These are phyloP conservation scores for Clistopyga incitator DNA, from an alignment of 2,888 invertebrate genomes.

Conservation along the genomic window DNA sequence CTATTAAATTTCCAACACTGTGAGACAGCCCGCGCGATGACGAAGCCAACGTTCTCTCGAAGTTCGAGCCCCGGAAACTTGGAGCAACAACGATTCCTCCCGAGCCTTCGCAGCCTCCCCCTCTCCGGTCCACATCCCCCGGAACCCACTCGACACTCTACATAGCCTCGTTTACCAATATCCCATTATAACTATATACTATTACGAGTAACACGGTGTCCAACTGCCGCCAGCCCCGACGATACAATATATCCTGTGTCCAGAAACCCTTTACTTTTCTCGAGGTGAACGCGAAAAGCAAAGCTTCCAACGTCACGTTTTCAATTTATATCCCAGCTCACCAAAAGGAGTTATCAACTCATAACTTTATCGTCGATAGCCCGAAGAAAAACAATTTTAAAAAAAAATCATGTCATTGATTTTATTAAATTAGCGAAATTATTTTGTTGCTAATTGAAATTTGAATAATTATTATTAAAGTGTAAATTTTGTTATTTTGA, in stretches of 20 bases:
- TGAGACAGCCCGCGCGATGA: slow-evolving; percentile 9
- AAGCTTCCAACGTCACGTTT: background rate
- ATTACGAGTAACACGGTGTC: background rate
- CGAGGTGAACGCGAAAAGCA: background rate
- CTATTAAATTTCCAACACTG: slow-evolving; percentile 27
- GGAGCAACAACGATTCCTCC: slow-evolving; percentile 4
- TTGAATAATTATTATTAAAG: too few relatives aligned
- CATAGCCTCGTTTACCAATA: background rate
- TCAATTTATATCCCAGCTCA: too few relatives aligned
- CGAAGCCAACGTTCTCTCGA: slow-evolving; percentile 31
- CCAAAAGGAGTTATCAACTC: too few relatives aligned
- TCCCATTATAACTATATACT: slow-evolving; percentile 1
- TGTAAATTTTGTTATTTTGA: too few relatives aligned
- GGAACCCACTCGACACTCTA: background rate
- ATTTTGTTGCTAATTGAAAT: too few relatives aligned
- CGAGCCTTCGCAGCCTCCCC: background rate
- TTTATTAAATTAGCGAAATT: too few relatives aligned
- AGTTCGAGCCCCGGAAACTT: slow-evolving; percentile 50
- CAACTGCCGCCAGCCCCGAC: background rate
- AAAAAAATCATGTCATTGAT: too few relatives aligned
- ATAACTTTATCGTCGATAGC: too few relatives aligned
- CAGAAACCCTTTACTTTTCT: background rate
- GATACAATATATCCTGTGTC: background rate
- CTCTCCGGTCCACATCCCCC: slow-evolving; percentile 5
- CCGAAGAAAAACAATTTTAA: too few relatives aligned